Evolutionary conservation across 2,888 invertebrate genomes (phyloP).

Genomic region (Temnothorax rugatulus): DNA sequence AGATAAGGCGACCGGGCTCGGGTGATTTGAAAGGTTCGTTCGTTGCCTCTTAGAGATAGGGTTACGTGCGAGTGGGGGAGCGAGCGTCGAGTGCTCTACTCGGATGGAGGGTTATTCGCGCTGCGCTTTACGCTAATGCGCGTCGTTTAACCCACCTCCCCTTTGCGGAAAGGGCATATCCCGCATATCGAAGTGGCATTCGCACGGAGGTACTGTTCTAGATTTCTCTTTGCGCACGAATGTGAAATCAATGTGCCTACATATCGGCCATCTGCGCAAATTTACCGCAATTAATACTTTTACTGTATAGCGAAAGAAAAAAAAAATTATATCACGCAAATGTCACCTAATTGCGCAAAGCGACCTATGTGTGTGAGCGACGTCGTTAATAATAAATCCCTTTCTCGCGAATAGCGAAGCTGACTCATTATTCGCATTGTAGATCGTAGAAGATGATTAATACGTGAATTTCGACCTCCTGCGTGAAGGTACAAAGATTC

Average conservation of each 20-base stretch:
- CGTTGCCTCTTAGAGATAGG: slow-evolving; percentile 34
- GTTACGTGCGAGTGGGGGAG: background rate
- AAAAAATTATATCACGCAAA: background rate
- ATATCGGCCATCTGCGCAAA: background rate
- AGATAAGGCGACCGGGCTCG: slow-evolving; percentile 51
- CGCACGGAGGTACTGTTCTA: background rate
- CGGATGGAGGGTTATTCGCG: slow-evolving; percentile 25
- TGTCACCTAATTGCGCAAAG: background rate
- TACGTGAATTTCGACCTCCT: slow-evolving; percentile 55
- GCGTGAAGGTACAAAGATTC: slow-evolving; percentile 55
- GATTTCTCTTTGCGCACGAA: slow-evolving; percentile 7
- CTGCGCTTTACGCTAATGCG: slow-evolving; percentile 51
- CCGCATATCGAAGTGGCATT: slow-evolving; percentile 16
- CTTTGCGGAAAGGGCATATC: background rate
- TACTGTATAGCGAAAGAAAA: background rate
- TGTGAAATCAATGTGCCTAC: background rate
- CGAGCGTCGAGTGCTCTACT: slow-evolving; percentile 28
- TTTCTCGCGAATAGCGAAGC: background rate
- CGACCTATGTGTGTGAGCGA: background rate
- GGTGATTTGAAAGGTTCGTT: slow-evolving; percentile 50
- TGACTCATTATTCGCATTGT: slow-evolving; percentile 29
- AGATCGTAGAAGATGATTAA: slow-evolving; percentile 52
- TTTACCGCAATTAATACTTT: slow-evolving; percentile 11
- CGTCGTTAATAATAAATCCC: background rate
- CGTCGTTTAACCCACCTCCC: slow-evolving; percentile 28